Evolutionary conservation across 2,888 invertebrate species (phyloP).

Genomic region (Coelopa pilipes): DNA sequence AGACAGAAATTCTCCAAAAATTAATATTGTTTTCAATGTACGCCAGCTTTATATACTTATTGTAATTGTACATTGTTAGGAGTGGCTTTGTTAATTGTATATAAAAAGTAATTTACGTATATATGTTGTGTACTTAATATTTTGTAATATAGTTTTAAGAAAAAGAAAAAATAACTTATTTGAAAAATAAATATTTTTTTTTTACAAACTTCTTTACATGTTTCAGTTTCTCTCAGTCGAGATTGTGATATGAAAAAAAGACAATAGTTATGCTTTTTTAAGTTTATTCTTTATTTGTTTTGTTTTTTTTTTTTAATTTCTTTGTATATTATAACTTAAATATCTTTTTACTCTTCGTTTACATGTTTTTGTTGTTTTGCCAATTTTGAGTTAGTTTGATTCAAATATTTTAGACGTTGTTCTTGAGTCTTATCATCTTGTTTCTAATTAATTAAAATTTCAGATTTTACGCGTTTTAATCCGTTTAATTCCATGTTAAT

Average conservation of each 20-base stretch:
- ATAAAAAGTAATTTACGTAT: constrained; percentile 26
- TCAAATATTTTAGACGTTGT: constrained; percentile 13
- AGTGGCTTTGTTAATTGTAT: constrained; percentile 29
- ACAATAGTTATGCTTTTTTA: neutral
- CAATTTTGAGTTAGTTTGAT: neutral
- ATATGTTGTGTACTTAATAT: constrained; percentile 25
- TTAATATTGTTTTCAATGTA: constrained; percentile 8
- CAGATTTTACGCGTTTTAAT: constrained; percentile 19
- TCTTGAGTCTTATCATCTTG: neutral
- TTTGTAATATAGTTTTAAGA: constrained; percentile 25
- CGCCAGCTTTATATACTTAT: neutral
- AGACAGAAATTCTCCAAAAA: constrained; percentile 14
- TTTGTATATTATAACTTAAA: constrained; percentile 32
- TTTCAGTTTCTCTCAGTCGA: neutral
- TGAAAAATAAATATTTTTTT: constrained; percentile 25
- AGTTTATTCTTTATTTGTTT: constrained; percentile 12
- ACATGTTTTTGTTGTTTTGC: constrained; percentile 6
- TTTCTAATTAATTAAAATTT: constrained; percentile 24
- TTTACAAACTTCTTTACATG: neutral
- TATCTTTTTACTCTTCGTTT: constrained; percentile 38
- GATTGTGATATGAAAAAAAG: neutral
- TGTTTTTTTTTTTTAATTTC: constrained; percentile 15
- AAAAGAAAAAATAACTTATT: constrained; percentile 18
- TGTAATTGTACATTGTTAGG: constrained; percentile 13
- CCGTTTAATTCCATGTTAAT: constrained; percentile 15